Percentiles rank a stretch among this genome's conserved stretches.
Conservation (phyloP, 1,140 invertebrate genomes). For the Brachionus paranguensis region DNA sequence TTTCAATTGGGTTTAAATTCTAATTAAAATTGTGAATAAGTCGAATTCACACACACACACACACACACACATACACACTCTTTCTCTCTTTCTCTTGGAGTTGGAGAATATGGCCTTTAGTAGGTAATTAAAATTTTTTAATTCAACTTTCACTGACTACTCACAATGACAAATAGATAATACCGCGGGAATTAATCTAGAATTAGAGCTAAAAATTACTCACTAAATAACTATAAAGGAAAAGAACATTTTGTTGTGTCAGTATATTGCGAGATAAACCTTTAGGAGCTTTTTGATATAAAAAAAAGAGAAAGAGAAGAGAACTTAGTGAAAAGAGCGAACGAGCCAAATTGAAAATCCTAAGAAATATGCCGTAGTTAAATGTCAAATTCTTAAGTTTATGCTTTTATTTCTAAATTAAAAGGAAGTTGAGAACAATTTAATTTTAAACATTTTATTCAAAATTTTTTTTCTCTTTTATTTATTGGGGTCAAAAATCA, state of each 20-base stretch:
- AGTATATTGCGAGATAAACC: neutral
- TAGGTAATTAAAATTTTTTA: constrained; percentile 1
- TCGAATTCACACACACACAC: neutral
- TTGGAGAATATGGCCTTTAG: neutral
- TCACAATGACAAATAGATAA: neutral
- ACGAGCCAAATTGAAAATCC: neutral
- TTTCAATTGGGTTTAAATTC: constrained; percentile 5
- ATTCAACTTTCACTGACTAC: neutral
- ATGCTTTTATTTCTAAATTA: neutral
- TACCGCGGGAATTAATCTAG: neutral
- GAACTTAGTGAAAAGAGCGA: neutral
- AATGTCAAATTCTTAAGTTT: neutral
- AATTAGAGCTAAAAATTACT: neutral
- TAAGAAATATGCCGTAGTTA: neutral
- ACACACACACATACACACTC: neutral
- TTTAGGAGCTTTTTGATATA: neutral
- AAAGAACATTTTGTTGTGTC: neutral
- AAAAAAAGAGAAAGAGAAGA: neutral
- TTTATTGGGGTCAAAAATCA: neutral
- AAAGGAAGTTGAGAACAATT: neutral
- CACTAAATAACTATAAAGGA: neutral
- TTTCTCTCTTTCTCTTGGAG: neutral
- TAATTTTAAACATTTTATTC: neutral
- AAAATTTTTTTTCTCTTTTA: neutral
- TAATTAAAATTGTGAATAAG: constrained; percentile 16